phyloP scores from a whole-genome alignment of 2,888 invertebrate genomes.

The Elysia crispata region DNA sequence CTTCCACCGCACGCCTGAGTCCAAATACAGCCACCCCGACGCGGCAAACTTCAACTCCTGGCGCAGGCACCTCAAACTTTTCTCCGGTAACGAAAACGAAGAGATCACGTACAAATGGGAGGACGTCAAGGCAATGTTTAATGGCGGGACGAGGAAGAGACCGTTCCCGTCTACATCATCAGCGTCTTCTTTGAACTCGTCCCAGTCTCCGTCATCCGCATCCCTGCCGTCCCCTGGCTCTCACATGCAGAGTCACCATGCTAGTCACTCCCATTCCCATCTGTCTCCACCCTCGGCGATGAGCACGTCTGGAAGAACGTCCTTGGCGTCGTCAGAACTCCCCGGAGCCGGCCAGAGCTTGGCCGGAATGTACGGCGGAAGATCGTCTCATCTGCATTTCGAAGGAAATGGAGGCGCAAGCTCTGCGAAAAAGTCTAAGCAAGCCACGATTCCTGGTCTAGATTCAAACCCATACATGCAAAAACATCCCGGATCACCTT shows the following conservation, averaged over 20 bases:
- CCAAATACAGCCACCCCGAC: constrained; percentile 92
- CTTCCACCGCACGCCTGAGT: constrained; percentile 84
- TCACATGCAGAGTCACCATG: neutral
- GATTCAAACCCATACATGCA: constrained; percentile 42
- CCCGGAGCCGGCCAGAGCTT: no score
- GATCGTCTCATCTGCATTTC: constrained; percentile 6
- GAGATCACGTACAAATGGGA: constrained; percentile 88
- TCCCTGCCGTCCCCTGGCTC: neutral
- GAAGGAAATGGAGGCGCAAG: constrained; percentile 22
- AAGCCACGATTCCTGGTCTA: constrained; percentile 16
- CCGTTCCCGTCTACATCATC: constrained; percentile 55
- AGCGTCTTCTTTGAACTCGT: constrained; percentile 9
- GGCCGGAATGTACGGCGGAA: constrained; percentile 21
- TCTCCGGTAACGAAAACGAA: constrained; percentile 79
- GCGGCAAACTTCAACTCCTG: constrained; percentile 99
- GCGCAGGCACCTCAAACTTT: constrained; percentile 94
- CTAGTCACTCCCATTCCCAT: neutral
- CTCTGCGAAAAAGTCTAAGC: constrained; percentile 37
- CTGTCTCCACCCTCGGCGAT: no score
- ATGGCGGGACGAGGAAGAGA: constrained; percentile 94
- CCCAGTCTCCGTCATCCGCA: constrained; percentile 45
- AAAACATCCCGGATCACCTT: constrained; percentile 40
- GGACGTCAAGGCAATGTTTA: constrained; percentile 99
- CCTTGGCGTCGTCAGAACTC: no score
- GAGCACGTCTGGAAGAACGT: no score